Evolutionary conservation across 1,140 invertebrate species (phyloP).

Genomic region (Antheraea pernyi): DNA sequence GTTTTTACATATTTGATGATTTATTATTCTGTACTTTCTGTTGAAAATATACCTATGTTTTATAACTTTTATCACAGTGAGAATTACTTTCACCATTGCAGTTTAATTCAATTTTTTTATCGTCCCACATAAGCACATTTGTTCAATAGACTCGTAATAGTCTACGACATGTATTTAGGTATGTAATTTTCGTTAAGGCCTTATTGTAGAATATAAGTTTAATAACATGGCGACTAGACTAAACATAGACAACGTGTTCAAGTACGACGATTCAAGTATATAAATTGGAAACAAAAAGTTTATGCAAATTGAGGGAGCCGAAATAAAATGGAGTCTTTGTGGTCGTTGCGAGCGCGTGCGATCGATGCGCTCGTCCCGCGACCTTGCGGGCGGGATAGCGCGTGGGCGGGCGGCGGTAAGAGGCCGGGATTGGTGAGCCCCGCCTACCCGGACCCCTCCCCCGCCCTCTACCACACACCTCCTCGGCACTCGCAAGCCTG

Average conservation of each 20-base stretch:
- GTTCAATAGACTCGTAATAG: no score
- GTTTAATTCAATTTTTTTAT: no score
- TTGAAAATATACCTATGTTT: no score
- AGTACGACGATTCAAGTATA: neutral
- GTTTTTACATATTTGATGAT: no score
- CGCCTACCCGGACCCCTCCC: slow-evolving; percentile 46
- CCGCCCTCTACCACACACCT: slow-evolving; percentile 7
- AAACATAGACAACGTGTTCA: neutral
- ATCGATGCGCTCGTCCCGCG: slow-evolving; percentile 59
- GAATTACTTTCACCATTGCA: no score
- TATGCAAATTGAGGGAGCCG: slow-evolving; percentile 71
- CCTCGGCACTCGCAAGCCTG: slow-evolving; percentile 24
- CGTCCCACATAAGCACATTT: no score
- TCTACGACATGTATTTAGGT: neutral
- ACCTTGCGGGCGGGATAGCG: slow-evolving; percentile 61
- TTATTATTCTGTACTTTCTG: no score
- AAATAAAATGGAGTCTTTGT: slow-evolving; percentile 72
- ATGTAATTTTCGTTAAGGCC: neutral
- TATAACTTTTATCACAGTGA: no score
- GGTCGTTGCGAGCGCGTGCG: slow-evolving; percentile 48
- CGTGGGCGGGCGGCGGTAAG: slow-evolving; percentile 57
- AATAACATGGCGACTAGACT: neutral
- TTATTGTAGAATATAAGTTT: no score
- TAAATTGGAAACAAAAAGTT: slow-evolving; percentile 54
- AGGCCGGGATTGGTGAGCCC: slow-evolving; percentile 53